Conservation (phyloP, 2,888 invertebrate species). For the Lordiphosa fenestrarum region DNA sequence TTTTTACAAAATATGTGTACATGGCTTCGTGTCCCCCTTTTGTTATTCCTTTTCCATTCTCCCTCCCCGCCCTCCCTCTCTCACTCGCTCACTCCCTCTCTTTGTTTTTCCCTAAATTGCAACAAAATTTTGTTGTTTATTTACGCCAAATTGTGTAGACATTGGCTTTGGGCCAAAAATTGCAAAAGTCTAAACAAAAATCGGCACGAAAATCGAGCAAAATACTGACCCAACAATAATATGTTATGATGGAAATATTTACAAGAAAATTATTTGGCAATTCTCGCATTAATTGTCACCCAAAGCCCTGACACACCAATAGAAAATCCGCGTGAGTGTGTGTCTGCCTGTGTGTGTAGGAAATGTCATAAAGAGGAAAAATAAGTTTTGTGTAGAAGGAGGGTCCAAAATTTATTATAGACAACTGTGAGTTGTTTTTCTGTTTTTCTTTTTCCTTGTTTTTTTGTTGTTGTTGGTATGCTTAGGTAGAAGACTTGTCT, state of each 20-base stretch:
- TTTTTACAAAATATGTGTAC: constrained; percentile 10
- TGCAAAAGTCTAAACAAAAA: constrained; percentile 50
- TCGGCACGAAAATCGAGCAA: constrained; percentile 21
- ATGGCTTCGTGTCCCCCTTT: not conserved
- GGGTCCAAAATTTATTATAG: constrained; percentile 57
- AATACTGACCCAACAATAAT: constrained; percentile 11
- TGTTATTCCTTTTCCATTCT: not conserved
- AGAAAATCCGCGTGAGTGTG: constrained; percentile 14
- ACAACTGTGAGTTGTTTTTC: constrained; percentile 48
- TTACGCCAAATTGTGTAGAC: constrained; percentile 73
- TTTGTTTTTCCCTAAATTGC: constrained; percentile 48
- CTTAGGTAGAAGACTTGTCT: not conserved
- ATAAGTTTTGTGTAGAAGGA: constrained; percentile 39
- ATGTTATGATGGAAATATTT: constrained; percentile 39
- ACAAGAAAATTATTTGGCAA: constrained; percentile 40
- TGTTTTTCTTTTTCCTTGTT: constrained; percentile 23
- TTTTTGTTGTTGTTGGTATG: not conserved
- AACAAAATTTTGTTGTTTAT: constrained; percentile 70
- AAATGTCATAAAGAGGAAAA: constrained; percentile 58
- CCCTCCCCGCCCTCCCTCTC: not conserved
- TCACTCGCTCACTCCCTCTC: constrained; percentile 2
- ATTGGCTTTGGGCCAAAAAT: constrained; percentile 63
- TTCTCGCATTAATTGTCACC: constrained; percentile 23
- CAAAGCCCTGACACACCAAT: constrained; percentile 1
- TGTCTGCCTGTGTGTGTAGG: constrained; percentile 35